Percentiles rank a stretch among this genome's conserved stretches.
phyloP scores from a whole-genome alignment of 64 coral and sea anemone genomes.

The Actinia equina region DNA sequence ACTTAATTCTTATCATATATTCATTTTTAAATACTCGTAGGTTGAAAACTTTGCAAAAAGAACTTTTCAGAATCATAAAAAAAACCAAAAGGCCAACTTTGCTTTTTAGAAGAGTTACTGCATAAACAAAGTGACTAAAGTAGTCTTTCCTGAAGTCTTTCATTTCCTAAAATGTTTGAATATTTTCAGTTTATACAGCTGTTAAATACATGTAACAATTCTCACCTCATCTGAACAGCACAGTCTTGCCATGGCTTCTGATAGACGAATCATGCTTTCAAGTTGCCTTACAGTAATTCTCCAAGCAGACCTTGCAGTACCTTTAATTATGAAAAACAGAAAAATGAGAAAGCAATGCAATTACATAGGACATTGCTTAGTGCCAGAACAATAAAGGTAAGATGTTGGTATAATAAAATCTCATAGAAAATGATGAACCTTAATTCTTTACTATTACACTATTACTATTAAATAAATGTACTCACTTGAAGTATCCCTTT shows the following conservation, averaged over 20 bases:
- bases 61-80: no score
- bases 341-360: not conserved
- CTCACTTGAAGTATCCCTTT: slow-evolving; percentile 88
- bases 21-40: no score
- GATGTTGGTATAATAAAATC: no score
- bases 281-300: slow-evolving; percentile 96
- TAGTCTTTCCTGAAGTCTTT: not conserved
- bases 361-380: no score
- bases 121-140: no score
- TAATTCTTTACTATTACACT: no score
- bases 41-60: no score
- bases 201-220: not conserved
- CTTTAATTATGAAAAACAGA: slow-evolving; percentile 16
- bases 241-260: slow-evolving; percentile 94
- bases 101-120: no score
- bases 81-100: no score
- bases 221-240: slow-evolving; percentile 90
- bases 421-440: not conserved
- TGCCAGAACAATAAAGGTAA: no score
- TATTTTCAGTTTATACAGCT: not conserved
- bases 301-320: slow-evolving; percentile 87
- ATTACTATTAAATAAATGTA: no score
- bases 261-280: slow-evolving; percentile 99
- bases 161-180: not conserved
- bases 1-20: no score